A percentile compares a stretch with the other conserved stretches of the same genome.
Conservation (phyloP, 2,113 vertebrate species). For the Tricholaema leucomelas region DNA sequence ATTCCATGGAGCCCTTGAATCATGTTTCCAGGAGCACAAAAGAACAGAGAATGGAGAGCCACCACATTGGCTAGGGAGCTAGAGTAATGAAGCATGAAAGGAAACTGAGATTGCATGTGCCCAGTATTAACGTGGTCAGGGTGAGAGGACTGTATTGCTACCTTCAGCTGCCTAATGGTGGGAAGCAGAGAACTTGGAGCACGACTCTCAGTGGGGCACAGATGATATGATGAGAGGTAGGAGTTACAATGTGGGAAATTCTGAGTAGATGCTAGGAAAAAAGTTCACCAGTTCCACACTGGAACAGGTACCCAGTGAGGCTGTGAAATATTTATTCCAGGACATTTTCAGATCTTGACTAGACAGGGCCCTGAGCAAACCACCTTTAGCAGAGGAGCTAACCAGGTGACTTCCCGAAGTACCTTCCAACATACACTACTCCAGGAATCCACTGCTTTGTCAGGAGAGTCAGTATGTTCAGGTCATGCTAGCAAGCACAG, state of each 20-base stretch:
- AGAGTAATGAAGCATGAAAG: accelerated
- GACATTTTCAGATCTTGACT: not conserved
- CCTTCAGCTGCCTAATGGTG: not conserved
- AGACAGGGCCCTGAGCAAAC: not conserved
- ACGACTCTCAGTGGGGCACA: accelerated
- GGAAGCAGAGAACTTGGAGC: not conserved
- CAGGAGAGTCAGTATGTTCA: not conserved
- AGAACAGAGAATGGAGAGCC: not conserved
- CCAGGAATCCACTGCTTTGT: not conserved
- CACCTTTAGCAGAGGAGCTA: not conserved
- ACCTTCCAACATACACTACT: not conserved
- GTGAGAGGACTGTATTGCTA: not conserved
- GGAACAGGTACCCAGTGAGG: not conserved
- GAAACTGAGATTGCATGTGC: not conserved
- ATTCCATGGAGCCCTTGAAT: not conserved
- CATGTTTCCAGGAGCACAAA: accelerated
- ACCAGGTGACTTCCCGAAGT: not conserved
- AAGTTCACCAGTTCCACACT: not conserved
- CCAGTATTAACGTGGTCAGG: not conserved
- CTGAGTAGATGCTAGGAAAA: not conserved
- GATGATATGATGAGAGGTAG: not conserved
- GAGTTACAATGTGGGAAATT: not conserved
- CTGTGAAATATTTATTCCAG: not conserved
- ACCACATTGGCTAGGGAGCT: not conserved
- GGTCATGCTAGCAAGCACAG: accelerated